phyloP scores from a whole-genome alignment of 2,113 vertebrate genomes.

The Dermatemys mawii region DNA sequence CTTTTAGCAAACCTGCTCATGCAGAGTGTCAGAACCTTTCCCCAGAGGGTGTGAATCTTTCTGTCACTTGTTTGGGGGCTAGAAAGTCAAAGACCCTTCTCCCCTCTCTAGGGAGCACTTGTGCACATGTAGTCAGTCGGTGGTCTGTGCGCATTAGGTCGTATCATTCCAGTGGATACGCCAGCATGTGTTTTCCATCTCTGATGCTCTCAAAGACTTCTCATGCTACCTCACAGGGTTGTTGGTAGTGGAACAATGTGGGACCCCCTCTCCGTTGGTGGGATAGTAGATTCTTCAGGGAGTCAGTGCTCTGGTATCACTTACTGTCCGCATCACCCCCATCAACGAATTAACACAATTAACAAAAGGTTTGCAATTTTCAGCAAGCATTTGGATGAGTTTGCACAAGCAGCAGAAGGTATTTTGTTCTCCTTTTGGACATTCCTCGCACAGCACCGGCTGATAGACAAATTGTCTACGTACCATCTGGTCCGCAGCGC shows the following conservation, averaged over 20 bases:
- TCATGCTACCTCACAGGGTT: neutral
- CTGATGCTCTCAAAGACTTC: slow-evolving; percentile 31
- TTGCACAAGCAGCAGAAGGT: rapidly evolving
- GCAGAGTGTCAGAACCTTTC: slow-evolving; percentile 15
- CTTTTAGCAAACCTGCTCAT: neutral
- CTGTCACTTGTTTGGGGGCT: slow-evolving; percentile 11
- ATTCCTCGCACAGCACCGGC: neutral
- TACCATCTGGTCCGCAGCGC: slow-evolving; percentile 15
- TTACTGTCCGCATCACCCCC: neutral
- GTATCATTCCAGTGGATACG: slow-evolving; percentile 35
- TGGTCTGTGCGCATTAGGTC: slow-evolving; percentile 48
- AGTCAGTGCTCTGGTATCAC: neutral
- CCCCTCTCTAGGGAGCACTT: slow-evolving; percentile 3
- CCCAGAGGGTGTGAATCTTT: slow-evolving; percentile 37
- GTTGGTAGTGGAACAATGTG: neutral
- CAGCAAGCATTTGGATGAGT: neutral
- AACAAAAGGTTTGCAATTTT: neutral
- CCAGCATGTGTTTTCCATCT: slow-evolving; percentile 65
- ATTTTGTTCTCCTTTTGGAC: neutral
- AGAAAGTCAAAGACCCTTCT: slow-evolving; percentile 24
- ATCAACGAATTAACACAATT: neutral
- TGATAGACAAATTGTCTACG: neutral
- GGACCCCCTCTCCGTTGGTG: slow-evolving; percentile 30
- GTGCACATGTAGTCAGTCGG: slow-evolving; percentile 51
- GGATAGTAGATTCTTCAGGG: slow-evolving; percentile 12